Conservation (phyloP, 2,797 vertebrate genomes). For the Dallia pectoralis region DNA sequence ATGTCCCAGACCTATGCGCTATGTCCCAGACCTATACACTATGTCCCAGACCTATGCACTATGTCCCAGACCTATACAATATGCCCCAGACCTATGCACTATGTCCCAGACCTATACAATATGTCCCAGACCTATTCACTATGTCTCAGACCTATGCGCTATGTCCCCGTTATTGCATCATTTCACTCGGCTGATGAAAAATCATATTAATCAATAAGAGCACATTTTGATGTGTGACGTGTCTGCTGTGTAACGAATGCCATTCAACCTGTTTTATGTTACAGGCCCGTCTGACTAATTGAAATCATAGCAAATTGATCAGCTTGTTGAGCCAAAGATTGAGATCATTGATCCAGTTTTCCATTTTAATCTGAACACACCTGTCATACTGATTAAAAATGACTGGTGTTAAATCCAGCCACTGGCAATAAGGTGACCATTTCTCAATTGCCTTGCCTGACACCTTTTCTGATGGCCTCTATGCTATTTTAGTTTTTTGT, state of each 20-base stretch:
- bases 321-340: constrained; percentile 53
- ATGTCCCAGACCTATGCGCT: background rate
- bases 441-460: constrained; percentile 45
- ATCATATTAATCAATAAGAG: constrained; percentile 59
- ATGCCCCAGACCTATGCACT: background rate
- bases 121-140: background rate
- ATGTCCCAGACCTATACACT: background rate
- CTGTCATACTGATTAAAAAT: constrained; percentile 58
- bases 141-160: background rate
- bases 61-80: background rate
- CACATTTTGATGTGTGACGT: constrained; percentile 69
- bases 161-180: constrained; percentile 47
- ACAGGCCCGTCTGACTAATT: constrained; percentile 48
- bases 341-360: constrained; percentile 60
- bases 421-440: constrained; percentile 57
- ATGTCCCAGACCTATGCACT: too few species aligned
- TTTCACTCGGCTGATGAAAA: constrained; percentile 71
- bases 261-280: constrained; percentile 57
- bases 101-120: too few species aligned
- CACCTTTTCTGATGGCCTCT: constrained; percentile 9
- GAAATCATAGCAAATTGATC: constrained; percentile 66
- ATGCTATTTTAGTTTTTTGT: background rate
- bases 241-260: constrained; percentile 61
- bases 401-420: constrained; percentile 43
- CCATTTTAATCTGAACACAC: constrained; percentile 58